Base-by-base conservation (phyloP, 2,888 invertebrate genomes). In the Conistra vaccinii region DNA sequence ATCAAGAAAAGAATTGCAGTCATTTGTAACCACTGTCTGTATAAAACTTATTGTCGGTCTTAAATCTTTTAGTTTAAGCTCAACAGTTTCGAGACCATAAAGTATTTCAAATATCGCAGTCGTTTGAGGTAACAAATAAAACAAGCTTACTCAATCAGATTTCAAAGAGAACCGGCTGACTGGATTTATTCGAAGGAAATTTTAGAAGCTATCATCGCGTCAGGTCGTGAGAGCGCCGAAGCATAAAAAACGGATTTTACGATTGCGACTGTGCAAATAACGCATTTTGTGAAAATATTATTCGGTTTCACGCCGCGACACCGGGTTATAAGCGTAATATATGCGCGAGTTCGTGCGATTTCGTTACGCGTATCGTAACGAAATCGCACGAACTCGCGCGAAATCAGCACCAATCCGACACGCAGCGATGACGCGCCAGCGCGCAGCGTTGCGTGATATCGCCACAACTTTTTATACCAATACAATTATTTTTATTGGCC, bases 181-280 rank as follows among this genome's bases (percentile, higher is more conserved):
- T 79, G 75, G 80, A 87, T 87, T 86, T 87, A 85, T 83, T 77
- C 29, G 61, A 51, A 51, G 71, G 73, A 81, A 80, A 81, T 83
- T 85, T 85, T 73, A 81, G 80, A 85, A 86, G 78, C 85, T 81
- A 83, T 86, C 83, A 83, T 76, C 80, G 68, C 65, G 55, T 67
- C 55, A 76, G 72, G 73, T 73, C 71, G 61, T 42, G 42, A 55
- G 72, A 77, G 76, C 75, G 63, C 20, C 75, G 85, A 75, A 81
- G 83, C 78, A 85, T 86, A 84, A 89, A 87, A 86, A 77, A 82
- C 81, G 79, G 85, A 86, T 86, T 88, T 89, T 87, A 88, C 87
- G 89, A 89, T 83, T 84, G 87, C 80, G 85, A 83, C 84, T 73
- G 85, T 75, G 80, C 83, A 85, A 87, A 87, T 87, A 89, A 85